Base-by-base conservation (phyloP, 1,140 invertebrate species). In the Drosophila malerkotliana region DNA sequence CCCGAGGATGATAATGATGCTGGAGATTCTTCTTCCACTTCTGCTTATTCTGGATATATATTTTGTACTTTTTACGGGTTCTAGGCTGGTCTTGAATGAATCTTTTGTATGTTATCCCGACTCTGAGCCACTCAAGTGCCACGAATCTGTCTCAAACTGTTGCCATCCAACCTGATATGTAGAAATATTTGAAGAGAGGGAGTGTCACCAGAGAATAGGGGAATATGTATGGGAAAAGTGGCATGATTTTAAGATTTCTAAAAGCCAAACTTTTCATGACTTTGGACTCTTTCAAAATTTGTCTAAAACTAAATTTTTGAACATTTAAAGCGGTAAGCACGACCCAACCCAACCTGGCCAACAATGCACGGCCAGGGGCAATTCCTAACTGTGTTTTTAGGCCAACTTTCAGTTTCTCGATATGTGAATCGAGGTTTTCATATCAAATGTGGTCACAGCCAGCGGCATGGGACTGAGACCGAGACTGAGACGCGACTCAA, bases 401-500 rank as follows among this genome's bases (percentile, higher is more conserved):
- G 83, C 83, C 83, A 85, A 85, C 82, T 85, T 85, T 85, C 82
- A 72, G 58, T 85, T 85, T 85, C 66, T 69, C 81, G 47, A 85
- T 83, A 78, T 60, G 58, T 55, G 64, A 88, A 78, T 75, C 74
- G 83, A 87, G 78, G 83, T 72, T 88, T 85, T 75, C 62, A 81
- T 56, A 68, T 57, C 58, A 58, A 85, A 71, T 88, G 77, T 85
- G 64, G 58, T 78, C 64, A 78, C 77, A 85, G 73, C 69, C 47
- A 39, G 62, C 52, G 49, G 77, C 73, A 44, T 44, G 41, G 4
- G 34, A 37, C 34, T 37, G 26, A 28, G 6, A 7, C 26, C 26
- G 45, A 34, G 60, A 28, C 60, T 48, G 66, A 79, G 66, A 72
- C 47, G 72, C 18, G 18, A 18, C 63, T 81, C 73, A 67, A 81